phyloP scores from a whole-genome alignment of 2,888 invertebrate species.

The Hirudinaria manillensis region DNA sequence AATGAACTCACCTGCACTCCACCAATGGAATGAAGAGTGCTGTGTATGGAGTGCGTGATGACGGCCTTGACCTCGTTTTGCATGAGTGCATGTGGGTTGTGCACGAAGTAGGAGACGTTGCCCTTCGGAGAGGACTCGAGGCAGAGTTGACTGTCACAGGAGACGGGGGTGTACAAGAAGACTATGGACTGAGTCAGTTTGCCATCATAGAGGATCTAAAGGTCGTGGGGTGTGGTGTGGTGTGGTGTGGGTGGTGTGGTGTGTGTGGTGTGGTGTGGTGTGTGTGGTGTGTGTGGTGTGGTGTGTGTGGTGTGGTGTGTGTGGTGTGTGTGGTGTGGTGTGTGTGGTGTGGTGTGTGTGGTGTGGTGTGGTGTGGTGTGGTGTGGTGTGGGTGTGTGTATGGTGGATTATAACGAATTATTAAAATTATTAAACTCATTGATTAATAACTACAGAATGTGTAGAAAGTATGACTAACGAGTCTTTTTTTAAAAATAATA shows the following conservation, averaged over 20 bases:
- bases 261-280: too few species aligned
- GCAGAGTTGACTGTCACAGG: constrained; percentile 96
- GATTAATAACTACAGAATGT: too few species aligned
- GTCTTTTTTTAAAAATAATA: too few species aligned
- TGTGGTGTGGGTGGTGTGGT: background rate
- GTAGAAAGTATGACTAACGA: too few species aligned
- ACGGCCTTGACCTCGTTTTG: constrained; percentile 89
- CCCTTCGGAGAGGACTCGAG: constrained; percentile 93
- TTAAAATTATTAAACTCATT: too few species aligned
- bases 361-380: too few species aligned
- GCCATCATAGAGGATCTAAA: constrained; percentile 96
- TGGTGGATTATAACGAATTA: too few species aligned
- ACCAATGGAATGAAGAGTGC: constrained; percentile 95
- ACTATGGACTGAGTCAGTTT: constrained; percentile 86
- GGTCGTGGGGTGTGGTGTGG: constrained; percentile 36
- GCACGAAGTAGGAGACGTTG: constrained; percentile 80
- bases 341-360: too few species aligned
- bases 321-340: too few species aligned
- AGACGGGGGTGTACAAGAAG: constrained; percentile 99
- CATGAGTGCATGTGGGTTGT: constrained; percentile 98
- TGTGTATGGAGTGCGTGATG: constrained; percentile 96
- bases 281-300: too few species aligned
- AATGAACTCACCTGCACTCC: constrained; percentile 67
- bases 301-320: too few species aligned
- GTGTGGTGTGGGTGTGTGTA: too few species aligned